Evolutionary conservation across 2,888 invertebrate genomes (phyloP).

Genomic region (Nemotelus nigrinus): DNA sequence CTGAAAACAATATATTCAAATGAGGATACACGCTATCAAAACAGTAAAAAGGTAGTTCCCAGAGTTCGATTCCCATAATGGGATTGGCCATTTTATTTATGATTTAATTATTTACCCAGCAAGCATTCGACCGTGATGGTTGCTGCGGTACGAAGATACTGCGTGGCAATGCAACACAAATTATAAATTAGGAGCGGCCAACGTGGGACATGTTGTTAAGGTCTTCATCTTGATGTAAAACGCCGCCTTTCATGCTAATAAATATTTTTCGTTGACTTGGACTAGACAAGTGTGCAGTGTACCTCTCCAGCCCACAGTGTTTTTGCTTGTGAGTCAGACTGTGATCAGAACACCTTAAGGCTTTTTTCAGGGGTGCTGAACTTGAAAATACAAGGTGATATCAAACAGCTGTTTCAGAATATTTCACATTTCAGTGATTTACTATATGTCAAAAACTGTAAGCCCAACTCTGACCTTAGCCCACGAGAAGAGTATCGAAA

Average conservation of each 20-base stretch:
- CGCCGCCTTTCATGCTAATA: slow-evolving; percentile 8
- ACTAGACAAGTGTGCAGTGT: slow-evolving; percentile 6
- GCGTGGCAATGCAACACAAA: slow-evolving; percentile 19
- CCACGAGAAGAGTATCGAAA: too few species aligned
- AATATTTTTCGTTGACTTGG: slow-evolving; percentile 2
- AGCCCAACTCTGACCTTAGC: too few species aligned
- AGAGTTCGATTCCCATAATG: slow-evolving; percentile 16
- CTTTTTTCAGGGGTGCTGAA: slow-evolving; percentile 3
- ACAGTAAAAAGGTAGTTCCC: not conserved
- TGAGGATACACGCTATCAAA: not conserved
- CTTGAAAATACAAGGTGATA: not conserved
- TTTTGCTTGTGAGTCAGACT: slow-evolving; percentile 2
- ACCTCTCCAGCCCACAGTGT: slow-evolving; percentile 7
- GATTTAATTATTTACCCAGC: slow-evolving; percentile 40
- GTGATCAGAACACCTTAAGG: too few species aligned
- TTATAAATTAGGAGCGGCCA: slow-evolving; percentile 39
- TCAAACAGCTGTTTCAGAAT: not conserved
- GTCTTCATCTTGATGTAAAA: slow-evolving; percentile 30
- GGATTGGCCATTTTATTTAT: slow-evolving; percentile 24
- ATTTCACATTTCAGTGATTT: not conserved
- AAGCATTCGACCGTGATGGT: slow-evolving; percentile 19
- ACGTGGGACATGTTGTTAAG: slow-evolving; percentile 1
- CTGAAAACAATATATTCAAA: not conserved
- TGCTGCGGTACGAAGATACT: not conserved
- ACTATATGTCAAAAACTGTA: too few species aligned